phyloP scores from a whole-genome alignment of 2,797 vertebrate species.

The Sardinella longiceps region DNA sequence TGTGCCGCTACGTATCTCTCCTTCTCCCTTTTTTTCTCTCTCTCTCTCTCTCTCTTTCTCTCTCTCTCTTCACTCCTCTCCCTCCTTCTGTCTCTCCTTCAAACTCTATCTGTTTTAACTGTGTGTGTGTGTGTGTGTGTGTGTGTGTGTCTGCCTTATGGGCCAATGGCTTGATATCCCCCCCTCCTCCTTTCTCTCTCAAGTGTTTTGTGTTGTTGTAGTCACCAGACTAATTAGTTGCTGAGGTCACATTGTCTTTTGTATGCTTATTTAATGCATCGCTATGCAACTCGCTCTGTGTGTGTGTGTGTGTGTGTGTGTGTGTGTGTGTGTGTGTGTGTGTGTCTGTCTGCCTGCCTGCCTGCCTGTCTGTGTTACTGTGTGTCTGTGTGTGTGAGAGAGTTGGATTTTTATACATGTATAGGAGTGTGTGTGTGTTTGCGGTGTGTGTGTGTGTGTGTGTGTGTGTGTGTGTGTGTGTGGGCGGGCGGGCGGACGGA shows the following conservation, averaged over 20 bases:
- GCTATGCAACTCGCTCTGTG: constrained; percentile 43
- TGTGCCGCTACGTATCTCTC: constrained; percentile 29
- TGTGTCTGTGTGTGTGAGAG: background rate
- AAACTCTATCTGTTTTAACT: too few species aligned
- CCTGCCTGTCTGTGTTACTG: too few species aligned
- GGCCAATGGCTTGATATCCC: background rate
- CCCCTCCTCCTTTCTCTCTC: constrained; percentile 47
- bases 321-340: constrained; percentile 22
- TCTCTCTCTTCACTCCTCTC: constrained; percentile 15
- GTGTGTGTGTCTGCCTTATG: background rate
- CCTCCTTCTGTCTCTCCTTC: background rate
- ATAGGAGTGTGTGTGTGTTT: constrained; percentile 11
- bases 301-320: constrained; percentile 52
- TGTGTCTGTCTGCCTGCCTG: background rate
- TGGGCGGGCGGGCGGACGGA: constrained; percentile 37
- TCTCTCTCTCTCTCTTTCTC: background rate
- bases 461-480: constrained; percentile 39
- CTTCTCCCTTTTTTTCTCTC: constrained; percentile 22
- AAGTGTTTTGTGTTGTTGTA: constrained; percentile 34
- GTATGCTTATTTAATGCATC: constrained; percentile 39
- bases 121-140: too few species aligned
- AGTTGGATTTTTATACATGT: background rate
- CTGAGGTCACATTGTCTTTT: constrained; percentile 9
- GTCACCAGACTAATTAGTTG: background rate
- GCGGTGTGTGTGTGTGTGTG: background rate